Conservation (phyloP, 2,113 vertebrate genomes). For the Serilophus lunatus region DNA sequence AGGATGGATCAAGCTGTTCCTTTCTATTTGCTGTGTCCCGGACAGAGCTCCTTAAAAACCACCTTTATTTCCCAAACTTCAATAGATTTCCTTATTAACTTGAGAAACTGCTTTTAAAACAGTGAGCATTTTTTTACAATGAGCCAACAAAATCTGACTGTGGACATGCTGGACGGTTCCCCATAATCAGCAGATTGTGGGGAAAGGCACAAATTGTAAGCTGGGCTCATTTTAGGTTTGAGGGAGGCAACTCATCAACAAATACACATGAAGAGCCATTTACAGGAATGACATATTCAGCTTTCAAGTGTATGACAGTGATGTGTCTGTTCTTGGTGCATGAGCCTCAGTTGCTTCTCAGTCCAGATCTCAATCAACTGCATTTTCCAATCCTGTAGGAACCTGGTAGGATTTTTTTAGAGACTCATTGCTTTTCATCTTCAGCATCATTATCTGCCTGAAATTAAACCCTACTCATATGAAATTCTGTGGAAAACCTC, state of each 20-base stretch:
- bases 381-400: neutral
- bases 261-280: neutral
- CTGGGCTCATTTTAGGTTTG: neutral
- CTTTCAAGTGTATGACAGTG: neutral
- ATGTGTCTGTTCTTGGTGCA: neutral
- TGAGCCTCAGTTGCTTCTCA: neutral
- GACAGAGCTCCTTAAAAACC: neutral
- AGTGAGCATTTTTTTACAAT: neutral
- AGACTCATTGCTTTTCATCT: neutral
- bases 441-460: neutral
- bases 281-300: neutral
- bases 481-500: neutral
- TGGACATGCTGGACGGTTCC: neutral
- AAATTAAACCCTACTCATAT: neutral
- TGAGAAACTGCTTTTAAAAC: neutral
- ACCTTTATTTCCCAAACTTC: neutral
- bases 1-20: neutral
- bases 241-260: neutral
- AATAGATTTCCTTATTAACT: neutral
- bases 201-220: neutral
- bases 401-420: neutral
- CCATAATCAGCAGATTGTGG: neutral
- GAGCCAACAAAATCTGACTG: neutral
- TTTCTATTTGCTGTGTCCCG: neutral
- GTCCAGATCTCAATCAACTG: neutral